Base-by-base conservation (phyloP, 2,113 vertebrate genomes). In the Apteryx owenii region DNA sequence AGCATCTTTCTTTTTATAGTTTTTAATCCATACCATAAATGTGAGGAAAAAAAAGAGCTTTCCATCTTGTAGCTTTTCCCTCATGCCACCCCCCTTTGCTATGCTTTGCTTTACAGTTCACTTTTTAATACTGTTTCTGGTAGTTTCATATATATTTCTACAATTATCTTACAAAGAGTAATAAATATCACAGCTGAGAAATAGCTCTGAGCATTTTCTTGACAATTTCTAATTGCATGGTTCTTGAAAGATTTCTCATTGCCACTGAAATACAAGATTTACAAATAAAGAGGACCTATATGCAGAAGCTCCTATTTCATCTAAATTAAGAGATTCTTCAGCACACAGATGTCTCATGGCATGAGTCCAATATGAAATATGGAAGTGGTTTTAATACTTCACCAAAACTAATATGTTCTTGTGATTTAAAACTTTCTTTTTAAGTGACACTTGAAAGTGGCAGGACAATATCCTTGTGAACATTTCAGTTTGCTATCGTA, bases 71-170 rank as follows among this genome's bases (percentile, higher is more conserved):
- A 56, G 26, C 12, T 21, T 46, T 46, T 28, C 31, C 53, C 12
- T 29, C 64, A 50, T 1, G 21, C 60, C 46, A 85, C 50, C 6
- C 8, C 18, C 26, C 65, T 60, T 28, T 46, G 40, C 29, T 76
- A 29, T 17, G 12, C 1, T 75, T 21, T 4, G 65, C 56, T 48
- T 48, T 25, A 50, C 4, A 75, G 46, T 10, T 90, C 23, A 42
- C 29, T 58, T 89, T 83, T 81, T 56, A 87, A 33, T 3, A 15
- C 5, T 64, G 4, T 51, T 81, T 42, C 56, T 42, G 70, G 17
- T 10, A 85, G 21, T 28, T 65, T 42, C 18, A 16, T 4, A 19
- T 36, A 0, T 21, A 54, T 54, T 71, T 46, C 72, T 0, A 0
- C 4, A 3, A 16, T 44, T 88, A 85, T 76, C 65, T 56, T 28